Percentiles rank a stretch among this genome's conserved stretches.
These are phyloP conservation scores for Pseudochaenichthys georgianus DNA, from an alignment of 2,797 vertebrate genomes.

Conservation along the genomic window DNA sequence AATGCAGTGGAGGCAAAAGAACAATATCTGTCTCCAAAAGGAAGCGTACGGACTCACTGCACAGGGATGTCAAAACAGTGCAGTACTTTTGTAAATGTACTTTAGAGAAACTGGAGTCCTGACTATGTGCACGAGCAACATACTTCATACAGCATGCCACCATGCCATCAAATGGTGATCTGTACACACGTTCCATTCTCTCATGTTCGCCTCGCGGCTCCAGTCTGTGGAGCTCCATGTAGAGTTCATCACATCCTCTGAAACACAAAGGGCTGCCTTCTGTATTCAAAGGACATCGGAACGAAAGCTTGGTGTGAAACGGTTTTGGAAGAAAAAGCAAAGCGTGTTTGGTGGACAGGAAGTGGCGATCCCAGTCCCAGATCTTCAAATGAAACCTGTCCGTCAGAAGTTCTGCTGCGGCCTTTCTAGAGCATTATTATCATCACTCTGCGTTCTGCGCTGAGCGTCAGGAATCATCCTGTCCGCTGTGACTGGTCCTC, in stretches of 20 bases:
- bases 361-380: not conserved
- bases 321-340: not conserved
- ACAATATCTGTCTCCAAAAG: too few relatives aligned
- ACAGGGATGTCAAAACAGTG: too few relatives aligned
- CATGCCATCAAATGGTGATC: not conserved
- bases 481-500: slow-evolving; percentile 2
- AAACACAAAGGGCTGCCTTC: not conserved
- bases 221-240: not conserved
- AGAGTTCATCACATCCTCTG: not conserved
- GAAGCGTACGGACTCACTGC: too few relatives aligned
- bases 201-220: not conserved
- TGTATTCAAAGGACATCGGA: too few relatives aligned
- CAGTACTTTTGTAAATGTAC: too few relatives aligned
- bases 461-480: slow-evolving; percentile 28
- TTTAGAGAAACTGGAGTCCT: not conserved
- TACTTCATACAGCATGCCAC: not conserved
- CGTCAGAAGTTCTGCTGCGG: not conserved
- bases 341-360: not conserved
- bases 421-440: not conserved
- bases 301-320: not conserved
- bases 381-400: not conserved
- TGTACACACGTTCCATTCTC: not conserved
- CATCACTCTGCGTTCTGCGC: not conserved
- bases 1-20: too few relatives aligned
- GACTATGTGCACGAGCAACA: too few relatives aligned